These are phyloP conservation scores for Urocolius indicus DNA, from an alignment of 2,113 vertebrate genomes.

Conservation along the genomic window DNA sequence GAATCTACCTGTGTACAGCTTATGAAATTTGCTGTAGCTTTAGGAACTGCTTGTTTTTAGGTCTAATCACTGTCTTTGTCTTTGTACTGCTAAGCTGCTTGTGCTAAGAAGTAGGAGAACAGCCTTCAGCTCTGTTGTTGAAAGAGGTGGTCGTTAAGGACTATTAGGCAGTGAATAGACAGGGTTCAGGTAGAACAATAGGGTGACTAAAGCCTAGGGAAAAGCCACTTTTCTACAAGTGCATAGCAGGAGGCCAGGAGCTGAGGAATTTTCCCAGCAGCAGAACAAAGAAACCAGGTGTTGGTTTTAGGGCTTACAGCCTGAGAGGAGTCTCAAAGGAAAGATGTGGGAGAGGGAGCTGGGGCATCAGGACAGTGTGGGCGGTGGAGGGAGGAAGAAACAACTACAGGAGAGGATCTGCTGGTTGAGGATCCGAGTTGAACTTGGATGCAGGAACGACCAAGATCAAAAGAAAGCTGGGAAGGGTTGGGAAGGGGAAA, in stretches of 20 bases:
- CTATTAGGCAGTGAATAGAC: not conserved
- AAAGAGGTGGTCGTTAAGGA: not conserved
- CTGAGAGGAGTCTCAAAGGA: not conserved
- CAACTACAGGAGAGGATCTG: not conserved
- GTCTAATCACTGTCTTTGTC: not conserved
- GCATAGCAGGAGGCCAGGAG: not conserved
- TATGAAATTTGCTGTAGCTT: not conserved
- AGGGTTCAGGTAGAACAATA: not conserved
- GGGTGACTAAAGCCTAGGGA: not conserved
- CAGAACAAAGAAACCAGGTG: constrained; percentile 21
- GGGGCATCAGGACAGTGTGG: too few relatives aligned
- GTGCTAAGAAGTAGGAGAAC: not conserved
- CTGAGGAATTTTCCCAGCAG: not conserved
- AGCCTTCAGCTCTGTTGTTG: not conserved
- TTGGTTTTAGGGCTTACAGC: not conserved
- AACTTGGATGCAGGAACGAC: not conserved
- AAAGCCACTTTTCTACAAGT: not conserved
- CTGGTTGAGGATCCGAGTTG: not conserved
- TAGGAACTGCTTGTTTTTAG: not conserved
- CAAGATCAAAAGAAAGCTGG: not conserved
- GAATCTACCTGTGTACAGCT: not conserved
- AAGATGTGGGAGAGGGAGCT: not conserved
- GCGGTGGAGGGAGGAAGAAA: not conserved
- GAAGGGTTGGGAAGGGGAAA: not conserved
- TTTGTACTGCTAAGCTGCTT: not conserved